phyloP scores from a whole-genome alignment of 2,888 invertebrate species.

The Agrochola macilenta region DNA sequence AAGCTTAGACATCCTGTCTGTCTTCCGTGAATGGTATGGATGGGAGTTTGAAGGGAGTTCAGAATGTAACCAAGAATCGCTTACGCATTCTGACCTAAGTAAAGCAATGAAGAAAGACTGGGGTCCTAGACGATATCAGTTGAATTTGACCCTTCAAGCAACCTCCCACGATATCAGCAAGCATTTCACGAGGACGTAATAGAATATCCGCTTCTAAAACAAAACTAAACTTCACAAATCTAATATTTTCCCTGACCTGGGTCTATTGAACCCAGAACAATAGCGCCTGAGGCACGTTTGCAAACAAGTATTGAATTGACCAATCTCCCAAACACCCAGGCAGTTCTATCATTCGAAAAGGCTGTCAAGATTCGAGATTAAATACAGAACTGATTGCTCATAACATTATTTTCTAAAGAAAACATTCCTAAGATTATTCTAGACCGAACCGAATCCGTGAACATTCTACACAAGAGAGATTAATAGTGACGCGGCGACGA shows the following conservation, averaged over 20 bases:
- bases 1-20: neutral
- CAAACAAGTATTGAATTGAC: neutral
- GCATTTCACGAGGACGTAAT: neutral
- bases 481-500: constrained; percentile 46
- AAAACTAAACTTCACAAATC: too few species aligned
- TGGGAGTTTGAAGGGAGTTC: neutral
- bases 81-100: neutral
- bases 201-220: neutral
- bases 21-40: neutral
- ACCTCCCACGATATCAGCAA: neutral
- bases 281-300: neutral
- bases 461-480: constrained; percentile 20
- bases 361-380: constrained; percentile 22
- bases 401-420: constrained; percentile 10
- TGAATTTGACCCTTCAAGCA: neutral
- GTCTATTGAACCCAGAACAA: neutral
- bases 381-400: constrained; percentile 6
- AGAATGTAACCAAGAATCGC: neutral
- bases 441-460: constrained; percentile 31
- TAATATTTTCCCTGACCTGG: neutral
- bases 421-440: constrained; percentile 32
- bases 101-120: neutral
- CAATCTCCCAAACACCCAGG: neutral
- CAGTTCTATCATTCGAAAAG: constrained; percentile 10
- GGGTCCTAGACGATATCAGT: neutral